phyloP scores from a whole-genome alignment of 2,888 invertebrate genomes.

The Drosophila leonis region DNA sequence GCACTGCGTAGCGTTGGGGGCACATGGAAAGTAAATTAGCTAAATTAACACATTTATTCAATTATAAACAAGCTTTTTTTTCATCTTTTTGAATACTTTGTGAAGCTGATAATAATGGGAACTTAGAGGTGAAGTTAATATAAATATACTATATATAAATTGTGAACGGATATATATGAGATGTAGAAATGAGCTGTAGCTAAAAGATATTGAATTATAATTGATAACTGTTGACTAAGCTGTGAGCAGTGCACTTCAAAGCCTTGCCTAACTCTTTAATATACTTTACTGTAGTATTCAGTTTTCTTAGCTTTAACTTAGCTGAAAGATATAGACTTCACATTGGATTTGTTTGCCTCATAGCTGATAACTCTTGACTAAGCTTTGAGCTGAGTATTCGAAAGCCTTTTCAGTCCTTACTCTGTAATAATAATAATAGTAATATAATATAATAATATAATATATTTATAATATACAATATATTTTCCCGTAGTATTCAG shows the following conservation, averaged over 20 bases:
- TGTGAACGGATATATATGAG: neutral
- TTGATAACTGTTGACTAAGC: too few relatives aligned
- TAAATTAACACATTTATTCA: slow-evolving; percentile 14
- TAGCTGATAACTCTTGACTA: neutral
- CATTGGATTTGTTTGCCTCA: neutral
- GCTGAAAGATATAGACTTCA: neutral
- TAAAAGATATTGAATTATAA: neutral
- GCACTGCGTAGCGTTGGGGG: neutral
- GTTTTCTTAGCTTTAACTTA: too few relatives aligned
- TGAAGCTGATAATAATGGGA: neutral
- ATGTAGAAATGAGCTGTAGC: neutral
- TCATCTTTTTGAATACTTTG: neutral
- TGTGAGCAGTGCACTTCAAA: too few relatives aligned
- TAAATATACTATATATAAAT: neutral
- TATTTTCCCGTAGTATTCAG: too few relatives aligned
- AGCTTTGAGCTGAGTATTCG: neutral
- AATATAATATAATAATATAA: too few relatives aligned
- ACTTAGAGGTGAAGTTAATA: neutral
- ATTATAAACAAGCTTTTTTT: neutral
- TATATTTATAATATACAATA: too few relatives aligned
- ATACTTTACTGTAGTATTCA: too few relatives aligned
- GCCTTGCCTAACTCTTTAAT: too few relatives aligned
- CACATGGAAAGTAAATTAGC: slow-evolving; percentile 1
- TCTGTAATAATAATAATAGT: too few relatives aligned
- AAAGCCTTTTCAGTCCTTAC: too few relatives aligned